Evolutionary conservation across 1,140 invertebrate genomes (phyloP), one percentile per base, ranked within the genome.

Genomic region (Cyphomyrmex costatus): DNA sequence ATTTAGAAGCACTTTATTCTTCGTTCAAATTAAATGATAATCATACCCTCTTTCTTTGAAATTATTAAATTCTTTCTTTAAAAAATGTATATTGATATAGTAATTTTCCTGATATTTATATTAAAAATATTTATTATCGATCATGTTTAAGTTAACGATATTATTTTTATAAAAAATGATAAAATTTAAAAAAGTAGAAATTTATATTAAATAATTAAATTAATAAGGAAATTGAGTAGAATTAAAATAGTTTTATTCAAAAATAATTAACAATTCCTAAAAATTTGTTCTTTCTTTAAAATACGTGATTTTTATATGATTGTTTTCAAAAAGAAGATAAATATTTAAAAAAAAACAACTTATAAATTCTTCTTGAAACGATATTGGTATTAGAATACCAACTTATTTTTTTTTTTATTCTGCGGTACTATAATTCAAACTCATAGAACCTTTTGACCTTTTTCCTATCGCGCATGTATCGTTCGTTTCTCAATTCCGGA

Each of bases 1-100:
- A 83, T 83, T 83, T 83, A 46, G 66, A 71, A 46, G 66, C 36
- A 46, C 24, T 83, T 83, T 73, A 60, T 60, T 60, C 58, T 16
- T 83, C 27, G 33, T 12, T 73, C 21, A 60, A n/a, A 49, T 60
- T 60, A 49, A 68, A 36, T 24, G 3, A n/a, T 58, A 30, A 42
- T 83, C 42, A n/a, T n/a, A n/a, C n/a, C n/a, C n/a, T n/a, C 33
- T 27, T 80, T 42, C 21, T 36, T 16, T 10, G 30, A 53, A 53
- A 21, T 36, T 70, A 24, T 36, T 36, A 65, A n/a, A 42, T 21
- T 27, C 36, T 27, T 61, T 58, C 2, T 16, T 2, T 42, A 12
- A 61, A 77, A 61, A 60, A 76, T 74, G 27, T 42, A 36, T 24
- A 58, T 0, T 21, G 14, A 58, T 73, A 36, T 36, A 36, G 33